Conservation (phyloP, 2,797 vertebrate species). For the Hoplostethus atlanticus region DNA sequence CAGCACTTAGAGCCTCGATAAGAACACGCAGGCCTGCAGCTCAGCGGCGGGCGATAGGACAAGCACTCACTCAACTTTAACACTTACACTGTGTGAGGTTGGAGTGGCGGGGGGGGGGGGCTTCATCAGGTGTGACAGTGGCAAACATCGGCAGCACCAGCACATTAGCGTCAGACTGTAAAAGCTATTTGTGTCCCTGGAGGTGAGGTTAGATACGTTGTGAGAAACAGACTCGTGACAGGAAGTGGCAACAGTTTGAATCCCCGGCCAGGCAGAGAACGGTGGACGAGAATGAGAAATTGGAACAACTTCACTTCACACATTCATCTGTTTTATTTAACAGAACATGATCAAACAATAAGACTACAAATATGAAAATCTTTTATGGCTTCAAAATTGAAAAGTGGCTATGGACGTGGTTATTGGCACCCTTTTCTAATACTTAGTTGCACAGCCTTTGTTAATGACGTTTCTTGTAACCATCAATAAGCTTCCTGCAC, state of each 20-base stretch:
- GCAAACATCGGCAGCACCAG: background rate
- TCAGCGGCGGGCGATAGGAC: conserved; percentile 39
- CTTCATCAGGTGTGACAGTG: conserved; percentile 20
- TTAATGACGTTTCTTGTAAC: too few relatives aligned
- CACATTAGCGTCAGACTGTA: conserved; percentile 15
- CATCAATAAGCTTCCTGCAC: too few relatives aligned
- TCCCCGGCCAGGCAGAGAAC: too few relatives aligned
- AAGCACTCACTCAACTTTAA: conserved; percentile 44
- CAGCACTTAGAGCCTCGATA: conserved; percentile 62
- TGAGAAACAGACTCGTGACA: background rate
- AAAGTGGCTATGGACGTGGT: too few relatives aligned
- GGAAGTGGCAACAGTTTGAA: background rate
- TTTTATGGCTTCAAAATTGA: too few relatives aligned
- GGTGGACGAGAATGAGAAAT: too few relatives aligned
- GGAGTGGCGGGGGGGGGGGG: background rate
- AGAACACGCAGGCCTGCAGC: conserved; percentile 35
- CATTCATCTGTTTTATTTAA: too few relatives aligned
- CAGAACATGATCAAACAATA: too few relatives aligned
- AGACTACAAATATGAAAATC: too few relatives aligned
- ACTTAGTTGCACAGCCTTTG: too few relatives aligned
- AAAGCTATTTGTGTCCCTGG: conserved; percentile 37
- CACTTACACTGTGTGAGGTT: conserved; percentile 27
- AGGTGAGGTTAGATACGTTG: background rate
- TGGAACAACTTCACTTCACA: too few relatives aligned
- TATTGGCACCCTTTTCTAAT: too few relatives aligned